Conservation (phyloP, 2,797 vertebrate species). For the Bradypus variegatus region DNA sequence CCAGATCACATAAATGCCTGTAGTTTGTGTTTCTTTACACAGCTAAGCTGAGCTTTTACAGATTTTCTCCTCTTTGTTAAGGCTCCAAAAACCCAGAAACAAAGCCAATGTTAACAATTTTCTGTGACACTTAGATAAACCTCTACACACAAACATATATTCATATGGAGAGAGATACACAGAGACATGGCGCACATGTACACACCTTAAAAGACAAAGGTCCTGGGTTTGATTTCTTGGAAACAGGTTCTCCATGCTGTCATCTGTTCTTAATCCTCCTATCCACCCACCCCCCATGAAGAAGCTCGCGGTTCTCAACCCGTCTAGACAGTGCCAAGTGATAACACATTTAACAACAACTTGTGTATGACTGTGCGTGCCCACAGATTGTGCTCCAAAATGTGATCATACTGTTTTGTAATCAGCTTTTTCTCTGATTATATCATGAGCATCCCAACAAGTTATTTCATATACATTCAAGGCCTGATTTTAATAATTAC, state of each 20-base stretch:
- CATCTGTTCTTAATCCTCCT: background rate
- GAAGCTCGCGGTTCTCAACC: background rate
- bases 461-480: background rate
- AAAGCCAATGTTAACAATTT: conserved; percentile 68
- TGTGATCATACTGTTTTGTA: background rate
- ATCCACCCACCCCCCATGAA: rapidly evolving
- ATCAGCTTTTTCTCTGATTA: background rate
- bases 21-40: conserved; percentile 56
- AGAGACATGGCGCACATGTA: background rate
- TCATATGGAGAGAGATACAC: background rate
- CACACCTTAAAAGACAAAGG: background rate
- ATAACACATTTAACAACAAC: background rate
- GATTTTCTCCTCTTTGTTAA: conserved; percentile 56
- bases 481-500: background rate
- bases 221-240: background rate
- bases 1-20: conserved; percentile 54
- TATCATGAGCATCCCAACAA: background rate
- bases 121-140: conserved; percentile 66
- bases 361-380: background rate
- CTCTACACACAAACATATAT: conserved; percentile 66
- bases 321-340: background rate
- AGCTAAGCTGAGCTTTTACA: conserved; percentile 57
- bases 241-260: background rate
- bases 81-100: conserved; percentile 67
- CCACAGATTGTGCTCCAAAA: background rate